Percentiles rank a stretch among this genome's conserved stretches.
These are phyloP conservation scores for Pomatorhinus ruficollis DNA, from an alignment of 2,113 vertebrate species.

Conservation along the genomic window DNA sequence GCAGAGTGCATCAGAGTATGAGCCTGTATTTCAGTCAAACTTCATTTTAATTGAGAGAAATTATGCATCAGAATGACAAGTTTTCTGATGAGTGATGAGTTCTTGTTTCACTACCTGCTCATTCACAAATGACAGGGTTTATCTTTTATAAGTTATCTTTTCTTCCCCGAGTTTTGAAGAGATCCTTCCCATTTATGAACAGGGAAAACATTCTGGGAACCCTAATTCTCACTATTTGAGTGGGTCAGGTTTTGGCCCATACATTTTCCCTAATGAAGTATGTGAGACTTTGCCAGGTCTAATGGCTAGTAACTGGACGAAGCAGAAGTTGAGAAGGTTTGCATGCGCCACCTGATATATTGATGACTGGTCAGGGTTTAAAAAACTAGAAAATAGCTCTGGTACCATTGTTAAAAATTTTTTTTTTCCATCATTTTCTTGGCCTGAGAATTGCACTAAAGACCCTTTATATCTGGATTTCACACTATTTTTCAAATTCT, in stretches of 20 bases:
- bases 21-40: not conserved
- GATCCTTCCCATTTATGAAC: not conserved
- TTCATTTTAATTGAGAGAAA: not conserved
- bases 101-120: not conserved
- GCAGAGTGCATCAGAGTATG: not conserved
- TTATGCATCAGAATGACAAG: not conserved
- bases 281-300: not conserved
- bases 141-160: not conserved
- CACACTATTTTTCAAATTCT: not conserved
- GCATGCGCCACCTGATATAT: not conserved
- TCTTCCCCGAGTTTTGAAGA: not conserved
- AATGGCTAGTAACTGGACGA: not conserved
- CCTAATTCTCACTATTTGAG: fast-evolving
- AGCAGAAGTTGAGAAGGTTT: not conserved
- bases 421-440: not conserved
- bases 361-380: not conserved
- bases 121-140: not conserved
- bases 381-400: not conserved
- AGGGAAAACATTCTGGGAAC: not conserved
- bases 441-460: not conserved
- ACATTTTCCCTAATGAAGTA: not conserved
- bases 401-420: not conserved
- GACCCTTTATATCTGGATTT: not conserved
- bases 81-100: not conserved
- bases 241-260: not conserved